These are phyloP conservation scores for Hanleya hanleyi DNA, from an alignment of 2,888 invertebrate species.

Conservation along the genomic window DNA sequence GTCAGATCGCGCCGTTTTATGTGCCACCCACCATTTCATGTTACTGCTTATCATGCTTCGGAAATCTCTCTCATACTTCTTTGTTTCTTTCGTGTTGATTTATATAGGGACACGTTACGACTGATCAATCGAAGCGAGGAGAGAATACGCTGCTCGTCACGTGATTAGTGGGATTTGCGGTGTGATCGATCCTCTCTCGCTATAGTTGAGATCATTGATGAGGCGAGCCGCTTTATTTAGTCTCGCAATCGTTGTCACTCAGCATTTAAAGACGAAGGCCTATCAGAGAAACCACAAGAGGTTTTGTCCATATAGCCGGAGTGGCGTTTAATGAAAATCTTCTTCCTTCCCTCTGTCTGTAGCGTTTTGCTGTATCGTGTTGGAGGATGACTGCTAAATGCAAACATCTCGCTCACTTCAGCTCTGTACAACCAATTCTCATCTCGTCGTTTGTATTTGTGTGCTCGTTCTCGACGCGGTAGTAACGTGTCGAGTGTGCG, in stretches of 20 bases:
- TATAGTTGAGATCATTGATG: not conserved
- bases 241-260: not conserved
- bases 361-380: not conserved
- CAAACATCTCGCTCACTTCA: not conserved
- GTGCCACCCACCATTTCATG: too few species aligned
- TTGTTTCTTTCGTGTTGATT: too few species aligned
- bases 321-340: not conserved
- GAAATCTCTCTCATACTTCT: too few species aligned
- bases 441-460: not conserved
- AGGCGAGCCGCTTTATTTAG: not conserved
- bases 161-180: not conserved
- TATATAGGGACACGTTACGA: too few species aligned
- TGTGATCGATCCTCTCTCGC: not conserved
- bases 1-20: too few species aligned
- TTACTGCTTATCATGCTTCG: too few species aligned
- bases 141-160: not conserved
- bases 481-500: not conserved
- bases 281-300: not conserved
- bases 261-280: not conserved
- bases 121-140: not conserved
- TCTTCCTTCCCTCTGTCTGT: not conserved
- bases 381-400: not conserved
- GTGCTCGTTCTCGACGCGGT: not conserved
- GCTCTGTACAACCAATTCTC: too few species aligned
- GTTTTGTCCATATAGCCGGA: not conserved